Base-by-base conservation (phyloP, 2,888 invertebrate genomes). In the Eurytoma californica region DNA sequence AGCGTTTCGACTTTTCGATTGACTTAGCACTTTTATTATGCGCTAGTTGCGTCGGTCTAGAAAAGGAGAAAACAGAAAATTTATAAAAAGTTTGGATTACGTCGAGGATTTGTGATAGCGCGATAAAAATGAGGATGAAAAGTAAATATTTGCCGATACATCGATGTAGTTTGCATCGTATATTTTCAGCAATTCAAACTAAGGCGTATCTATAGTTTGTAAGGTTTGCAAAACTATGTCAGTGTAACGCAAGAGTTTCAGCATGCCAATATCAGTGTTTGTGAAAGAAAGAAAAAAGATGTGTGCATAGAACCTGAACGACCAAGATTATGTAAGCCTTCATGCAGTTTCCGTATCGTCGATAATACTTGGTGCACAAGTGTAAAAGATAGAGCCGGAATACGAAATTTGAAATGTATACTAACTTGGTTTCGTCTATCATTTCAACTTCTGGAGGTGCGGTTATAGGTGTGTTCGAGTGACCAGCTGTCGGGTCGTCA, bases 371-470 rank as follows among this genome's bases (percentile, higher is more conserved):
- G 12, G n/a, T 63, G 18, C 39, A 63, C n/a, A 63, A 63, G 63
- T n/a, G 3, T n/a, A 63, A 63, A 39, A 13, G 24, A 39, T 39
- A 63, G 16, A 63, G 18, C 39, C 7, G 47, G 39, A 60, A 39
- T 39, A 7, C 39, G 39, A 39, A 30, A 49, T 91, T 72, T 16
- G 91, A 91, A 91, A 91, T 91, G 86, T 91, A 91, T 91, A 94
- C 96, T 94, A 94, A 97, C 97, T 97, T 98, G 93, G 97, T 98
- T 94, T 98, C 98, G 92, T 98, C 98, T 87, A 97, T 95, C 89
- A 97, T 95, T 91, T 98, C 98, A 83, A 97, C 96, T 92, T 98
- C 98, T 91, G 95, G 96, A 83, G 93, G 94, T 90, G 95, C 96
- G 85, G 98, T 97, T 91, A 98, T 98, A 84, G 98, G 98, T 87